Evolutionary conservation across 2,113 vertebrate species (phyloP).

Genomic region (Cynopterus brachyotis): DNA sequence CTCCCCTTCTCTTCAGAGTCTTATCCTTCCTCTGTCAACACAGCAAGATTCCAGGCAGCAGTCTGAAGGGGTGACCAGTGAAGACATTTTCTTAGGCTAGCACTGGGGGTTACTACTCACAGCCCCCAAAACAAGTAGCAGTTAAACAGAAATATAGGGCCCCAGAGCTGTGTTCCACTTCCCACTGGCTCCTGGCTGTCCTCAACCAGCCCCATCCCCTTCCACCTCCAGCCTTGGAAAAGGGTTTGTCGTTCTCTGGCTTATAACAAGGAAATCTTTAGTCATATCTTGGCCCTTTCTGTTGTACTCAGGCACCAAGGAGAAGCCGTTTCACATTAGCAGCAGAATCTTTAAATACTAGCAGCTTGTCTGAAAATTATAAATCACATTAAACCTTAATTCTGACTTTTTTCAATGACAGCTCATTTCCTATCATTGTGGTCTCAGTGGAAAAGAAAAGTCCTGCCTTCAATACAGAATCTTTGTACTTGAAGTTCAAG

Average conservation of each 20-base stretch:
- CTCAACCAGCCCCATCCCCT: background rate
- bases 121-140: background rate
- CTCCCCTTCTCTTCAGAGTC: background rate
- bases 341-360: background rate
- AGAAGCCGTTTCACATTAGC: conserved; percentile 34
- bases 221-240: conserved; percentile 13
- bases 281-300: background rate
- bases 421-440: background rate
- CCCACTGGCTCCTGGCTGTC: background rate
- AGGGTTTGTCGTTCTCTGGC: background rate
- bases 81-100: background rate
- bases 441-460: background rate
- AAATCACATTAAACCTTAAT: background rate
- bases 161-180: background rate
- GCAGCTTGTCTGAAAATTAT: background rate
- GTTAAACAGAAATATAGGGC: background rate
- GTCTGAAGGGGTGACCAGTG: background rate
- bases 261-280: conserved; percentile 34
- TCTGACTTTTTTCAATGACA: background rate
- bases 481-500: background rate
- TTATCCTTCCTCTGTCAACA: background rate
- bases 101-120: background rate
- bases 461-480: background rate
- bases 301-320: background rate
- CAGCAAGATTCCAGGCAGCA: background rate